Evolutionary conservation across 2,113 vertebrate species (phyloP).

Genomic region (Girardinichthys multiradiatus): DNA sequence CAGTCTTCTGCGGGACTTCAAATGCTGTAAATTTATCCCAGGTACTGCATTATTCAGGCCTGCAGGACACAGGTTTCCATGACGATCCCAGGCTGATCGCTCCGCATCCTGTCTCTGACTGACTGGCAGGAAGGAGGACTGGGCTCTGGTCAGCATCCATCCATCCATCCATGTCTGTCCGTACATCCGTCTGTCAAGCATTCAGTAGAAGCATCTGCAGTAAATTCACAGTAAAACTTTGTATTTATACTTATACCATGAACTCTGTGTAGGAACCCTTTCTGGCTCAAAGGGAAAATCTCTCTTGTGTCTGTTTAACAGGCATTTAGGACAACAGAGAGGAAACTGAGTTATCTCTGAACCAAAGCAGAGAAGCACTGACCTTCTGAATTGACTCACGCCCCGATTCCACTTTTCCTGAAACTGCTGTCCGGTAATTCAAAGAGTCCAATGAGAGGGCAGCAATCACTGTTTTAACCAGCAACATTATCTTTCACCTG

Average conservation of each 20-base stretch:
- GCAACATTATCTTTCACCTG: neutral
- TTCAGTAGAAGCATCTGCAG: no score
- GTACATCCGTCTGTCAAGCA: no score
- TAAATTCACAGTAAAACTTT: neutral
- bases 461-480: neutral
- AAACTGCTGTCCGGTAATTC: neutral
- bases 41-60: conserved; percentile 66
- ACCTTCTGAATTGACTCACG: conserved; percentile 6
- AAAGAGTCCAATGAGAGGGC: neutral
- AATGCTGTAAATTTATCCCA: conserved; percentile 60
- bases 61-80: conserved; percentile 49
- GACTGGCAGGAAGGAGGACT: no score
- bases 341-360: conserved; percentile 47
- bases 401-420: neutral
- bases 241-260: neutral
- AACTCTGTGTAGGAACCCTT: conserved; percentile 5
- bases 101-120: conserved; percentile 49
- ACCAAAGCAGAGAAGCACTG: neutral
- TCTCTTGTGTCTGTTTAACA: neutral
- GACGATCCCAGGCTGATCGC: conserved; percentile 46
- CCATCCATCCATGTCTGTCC: no score
- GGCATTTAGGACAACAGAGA: conserved; percentile 11
- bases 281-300: neutral
- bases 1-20: conserved; percentile 39
- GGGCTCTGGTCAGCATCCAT: no score